A percentile compares a stretch with the other conserved stretches of the same genome.
Evolutionary conservation across 2,797 vertebrate species (phyloP).

Genomic region (Sebastes vulpes): DNA sequence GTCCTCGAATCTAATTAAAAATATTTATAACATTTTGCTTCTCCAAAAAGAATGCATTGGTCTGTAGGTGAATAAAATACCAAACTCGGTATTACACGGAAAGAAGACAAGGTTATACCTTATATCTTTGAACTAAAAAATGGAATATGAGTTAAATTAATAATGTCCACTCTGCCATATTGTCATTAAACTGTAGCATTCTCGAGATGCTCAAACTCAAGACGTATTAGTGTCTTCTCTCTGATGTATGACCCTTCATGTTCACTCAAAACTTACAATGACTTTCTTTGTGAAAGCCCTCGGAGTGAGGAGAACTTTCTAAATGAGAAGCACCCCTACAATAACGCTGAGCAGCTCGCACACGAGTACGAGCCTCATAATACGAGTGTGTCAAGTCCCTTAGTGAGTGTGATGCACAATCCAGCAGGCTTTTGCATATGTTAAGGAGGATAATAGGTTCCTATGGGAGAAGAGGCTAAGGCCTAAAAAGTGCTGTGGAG

Average conservation of each 20-base stretch:
- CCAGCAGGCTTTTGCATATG: conserved; percentile 84
- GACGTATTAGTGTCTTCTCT: conserved; percentile 50
- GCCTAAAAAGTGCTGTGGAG: conserved; percentile 75
- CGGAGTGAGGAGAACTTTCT: conserved; percentile 73
- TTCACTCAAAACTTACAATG: conserved; percentile 78
- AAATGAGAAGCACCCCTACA: conserved; percentile 79
- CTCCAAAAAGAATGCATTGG: conserved; percentile 17
- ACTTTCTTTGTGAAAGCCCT: conserved; percentile 81
- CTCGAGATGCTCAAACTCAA: conserved; percentile 49
- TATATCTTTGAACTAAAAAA: conserved; percentile 11
- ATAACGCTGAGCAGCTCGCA: conserved; percentile 68
- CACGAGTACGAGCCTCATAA: conserved; percentile 71
- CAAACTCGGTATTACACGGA: neutral
- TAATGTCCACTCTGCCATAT: neutral
- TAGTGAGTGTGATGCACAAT: conserved; percentile 85
- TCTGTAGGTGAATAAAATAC: conserved; percentile 45
- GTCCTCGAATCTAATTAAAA: conserved; percentile 70
- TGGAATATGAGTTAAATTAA: conserved; percentile 17
- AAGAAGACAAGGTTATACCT: conserved; percentile 26
- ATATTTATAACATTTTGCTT: conserved; percentile 54
- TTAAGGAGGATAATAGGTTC: conserved; percentile 85
- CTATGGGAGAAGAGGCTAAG: conserved; percentile 80
- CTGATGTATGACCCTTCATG: conserved; percentile 64
- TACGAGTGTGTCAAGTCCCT: conserved; percentile 84
- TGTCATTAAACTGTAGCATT: conserved; percentile 37